A percentile compares a stretch with the other conserved stretches of the same genome.
These are phyloP conservation scores for Cerceris ruficornis DNA, from an alignment of 2,888 invertebrate genomes.

Conservation along the genomic window DNA sequence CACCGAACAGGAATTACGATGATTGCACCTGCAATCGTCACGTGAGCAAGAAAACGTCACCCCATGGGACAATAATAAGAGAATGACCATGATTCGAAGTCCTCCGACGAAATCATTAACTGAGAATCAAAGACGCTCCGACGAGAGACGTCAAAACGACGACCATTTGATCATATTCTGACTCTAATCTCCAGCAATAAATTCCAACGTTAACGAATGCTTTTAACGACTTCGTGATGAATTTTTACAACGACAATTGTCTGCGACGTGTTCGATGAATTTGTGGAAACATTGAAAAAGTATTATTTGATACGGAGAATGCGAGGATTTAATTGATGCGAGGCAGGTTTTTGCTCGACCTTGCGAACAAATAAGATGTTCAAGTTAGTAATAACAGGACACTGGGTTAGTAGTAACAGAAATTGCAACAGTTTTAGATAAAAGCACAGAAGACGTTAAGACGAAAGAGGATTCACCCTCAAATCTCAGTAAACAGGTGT, in stretches of 20 bases:
- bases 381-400: conserved; percentile 59
- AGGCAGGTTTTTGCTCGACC: neutral
- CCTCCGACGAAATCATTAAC: conserved; percentile 42
- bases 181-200: neutral
- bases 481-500: neutral
- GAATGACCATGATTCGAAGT: conserved; percentile 42
- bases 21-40: conserved; percentile 78
- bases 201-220: neutral
- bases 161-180: conserved; percentile 10
- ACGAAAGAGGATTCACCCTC: conserved; percentile 44
- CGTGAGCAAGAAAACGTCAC: conserved; percentile 68
- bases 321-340: neutral
- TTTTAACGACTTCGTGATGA: neutral
- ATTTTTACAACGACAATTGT: neutral
- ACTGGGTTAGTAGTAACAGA: conserved; percentile 66
- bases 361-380: neutral
- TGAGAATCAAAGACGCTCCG: conserved; percentile 48
- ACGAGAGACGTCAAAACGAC: conserved; percentile 9
- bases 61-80: conserved; percentile 46
- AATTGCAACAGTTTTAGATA: conserved; percentile 65
- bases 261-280: too few relatives aligned
- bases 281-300: too few relatives aligned
- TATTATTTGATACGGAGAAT: neutral
- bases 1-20: conserved; percentile 76
- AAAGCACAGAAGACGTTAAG: conserved; percentile 63